phyloP scores from a whole-genome alignment of 2,888 invertebrate species.

The Leucozona laternaria region DNA sequence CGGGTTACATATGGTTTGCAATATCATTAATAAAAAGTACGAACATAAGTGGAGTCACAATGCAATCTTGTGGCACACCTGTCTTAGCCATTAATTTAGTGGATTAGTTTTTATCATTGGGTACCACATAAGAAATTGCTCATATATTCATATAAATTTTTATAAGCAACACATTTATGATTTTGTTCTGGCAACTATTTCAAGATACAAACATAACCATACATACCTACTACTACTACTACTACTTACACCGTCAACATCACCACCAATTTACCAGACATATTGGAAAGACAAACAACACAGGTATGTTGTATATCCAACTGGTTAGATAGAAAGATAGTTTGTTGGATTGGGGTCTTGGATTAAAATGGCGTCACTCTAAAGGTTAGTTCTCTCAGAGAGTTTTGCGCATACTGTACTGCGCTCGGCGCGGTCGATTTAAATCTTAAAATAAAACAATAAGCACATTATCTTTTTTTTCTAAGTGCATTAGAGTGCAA shows the following conservation, averaged over 20 bases:
- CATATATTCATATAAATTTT: too few relatives aligned
- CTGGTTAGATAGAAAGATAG: conserved; percentile 43
- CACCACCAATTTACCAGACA: conserved; percentile 9
- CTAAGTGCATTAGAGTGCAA: conserved; percentile 33
- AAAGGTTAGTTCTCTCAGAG: conserved; percentile 82
- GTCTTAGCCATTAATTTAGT: too few relatives aligned
- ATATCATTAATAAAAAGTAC: too few relatives aligned
- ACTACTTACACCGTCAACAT: conserved; percentile 24
- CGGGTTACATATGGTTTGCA: too few relatives aligned
- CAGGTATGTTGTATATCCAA: conserved; percentile 58
- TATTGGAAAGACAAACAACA: conserved; percentile 64
- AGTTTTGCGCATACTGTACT: conserved; percentile 80
- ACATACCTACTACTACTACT: not conserved
- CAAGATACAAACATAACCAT: not conserved
- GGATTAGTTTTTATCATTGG: too few relatives aligned
- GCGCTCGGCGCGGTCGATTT: conserved; percentile 80
- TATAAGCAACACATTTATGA: too few relatives aligned
- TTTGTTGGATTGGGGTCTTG: conserved; percentile 57
- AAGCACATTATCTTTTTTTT: not conserved
- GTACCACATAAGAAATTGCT: too few relatives aligned
- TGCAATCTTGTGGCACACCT: too few relatives aligned
- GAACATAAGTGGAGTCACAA: too few relatives aligned
- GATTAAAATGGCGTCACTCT: conserved; percentile 83
- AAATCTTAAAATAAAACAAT: conserved; percentile 15
- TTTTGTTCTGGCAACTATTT: conserved; percentile 23